phyloP scores from a whole-genome alignment of 2,888 invertebrate genomes.

The Euzetes globulus region DNA sequence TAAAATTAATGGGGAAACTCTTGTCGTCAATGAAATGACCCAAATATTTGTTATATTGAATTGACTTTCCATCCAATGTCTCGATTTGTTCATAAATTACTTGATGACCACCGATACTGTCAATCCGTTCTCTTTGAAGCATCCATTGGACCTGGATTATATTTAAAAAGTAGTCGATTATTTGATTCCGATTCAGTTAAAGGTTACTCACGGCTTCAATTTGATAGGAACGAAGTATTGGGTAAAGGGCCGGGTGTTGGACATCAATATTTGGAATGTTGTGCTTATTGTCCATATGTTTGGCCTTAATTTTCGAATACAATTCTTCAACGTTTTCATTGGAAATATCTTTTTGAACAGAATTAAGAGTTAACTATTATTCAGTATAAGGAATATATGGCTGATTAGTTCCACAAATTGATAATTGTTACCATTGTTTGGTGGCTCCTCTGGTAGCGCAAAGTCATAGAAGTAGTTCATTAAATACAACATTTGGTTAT shows the following conservation, averaged over 20 bases:
- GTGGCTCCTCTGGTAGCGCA: background rate
- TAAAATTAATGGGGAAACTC: background rate
- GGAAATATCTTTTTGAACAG: background rate
- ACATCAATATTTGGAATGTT: background rate
- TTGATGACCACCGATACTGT: constrained; percentile 5
- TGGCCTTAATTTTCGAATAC: constrained; percentile 7
- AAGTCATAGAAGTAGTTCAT: constrained; percentile 18
- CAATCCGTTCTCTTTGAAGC: constrained; percentile 53
- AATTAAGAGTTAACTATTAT: too few relatives aligned
- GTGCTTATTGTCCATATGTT: constrained; percentile 9
- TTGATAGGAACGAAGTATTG: constrained; percentile 60
- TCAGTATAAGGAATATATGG: background rate
- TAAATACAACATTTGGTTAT: background rate
- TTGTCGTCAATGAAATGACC: constrained; percentile 44
- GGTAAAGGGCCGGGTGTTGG: constrained; percentile 43
- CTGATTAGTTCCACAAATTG: background rate
- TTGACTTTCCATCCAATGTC: constrained; percentile 44
- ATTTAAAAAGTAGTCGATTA: background rate
- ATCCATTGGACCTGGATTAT: constrained; percentile 54
- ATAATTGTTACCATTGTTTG: background rate
- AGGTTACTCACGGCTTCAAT: constrained; percentile 53
- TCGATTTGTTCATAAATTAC: constrained; percentile 11
- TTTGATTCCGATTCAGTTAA: background rate
- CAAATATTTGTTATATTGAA: constrained; percentile 51
- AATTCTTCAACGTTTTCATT: constrained; percentile 6